Conservation (phyloP, 1,140 invertebrate species). For the Heterodera carotae region DNA sequence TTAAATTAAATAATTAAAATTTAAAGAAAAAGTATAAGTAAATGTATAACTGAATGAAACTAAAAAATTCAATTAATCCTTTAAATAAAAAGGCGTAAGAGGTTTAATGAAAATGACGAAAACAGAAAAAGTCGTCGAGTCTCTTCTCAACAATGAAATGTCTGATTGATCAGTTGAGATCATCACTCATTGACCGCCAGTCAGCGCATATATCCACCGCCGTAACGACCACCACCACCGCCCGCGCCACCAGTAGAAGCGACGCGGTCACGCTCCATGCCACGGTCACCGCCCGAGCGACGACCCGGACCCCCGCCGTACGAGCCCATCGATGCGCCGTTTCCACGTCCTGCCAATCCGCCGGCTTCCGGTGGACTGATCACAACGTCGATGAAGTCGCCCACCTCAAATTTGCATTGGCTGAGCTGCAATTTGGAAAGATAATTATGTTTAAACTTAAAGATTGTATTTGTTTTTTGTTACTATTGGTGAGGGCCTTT, state of each 20-base stretch:
- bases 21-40: not conserved
- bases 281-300: constrained; percentile 39
- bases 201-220: constrained; percentile 17
- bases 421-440: constrained; percentile 70
- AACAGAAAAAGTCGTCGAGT: not conserved
- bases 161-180: constrained; percentile 4
- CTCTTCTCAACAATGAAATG: not conserved
- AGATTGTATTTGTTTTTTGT: too few relatives aligned
- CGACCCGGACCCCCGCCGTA: not conserved
- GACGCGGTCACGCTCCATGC: constrained; percentile 23
- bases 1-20: not conserved
- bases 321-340: constrained; percentile 19
- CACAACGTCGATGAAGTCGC: constrained; percentile 94
- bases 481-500: too few relatives aligned
- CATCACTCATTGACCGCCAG: not conserved
- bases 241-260: not conserved
- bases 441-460: too few relatives aligned
- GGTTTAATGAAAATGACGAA: not conserved
- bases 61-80: too few relatives aligned
- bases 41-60: too few relatives aligned
- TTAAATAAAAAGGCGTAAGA: too few relatives aligned
- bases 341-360: constrained; percentile 16
- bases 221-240: constrained; percentile 10
- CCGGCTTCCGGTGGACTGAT: constrained; percentile 77
- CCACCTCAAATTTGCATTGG: constrained; percentile 82